Conservation (phyloP, 2,113 vertebrate species). For the Prinia subflava region DNA sequence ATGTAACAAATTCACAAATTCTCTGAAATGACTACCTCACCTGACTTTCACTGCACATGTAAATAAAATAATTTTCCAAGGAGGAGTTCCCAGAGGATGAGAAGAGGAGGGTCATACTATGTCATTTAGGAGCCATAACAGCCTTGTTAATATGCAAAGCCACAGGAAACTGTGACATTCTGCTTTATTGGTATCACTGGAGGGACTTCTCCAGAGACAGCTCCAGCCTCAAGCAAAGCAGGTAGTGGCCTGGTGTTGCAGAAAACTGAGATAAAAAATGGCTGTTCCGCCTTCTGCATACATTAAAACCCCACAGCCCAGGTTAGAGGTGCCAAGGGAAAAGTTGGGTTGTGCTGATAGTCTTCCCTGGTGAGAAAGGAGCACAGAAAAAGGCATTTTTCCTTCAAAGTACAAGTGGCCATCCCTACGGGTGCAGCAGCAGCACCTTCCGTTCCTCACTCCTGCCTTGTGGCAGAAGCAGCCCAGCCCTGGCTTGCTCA, state of each 20-base stretch:
- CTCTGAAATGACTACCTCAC: neutral
- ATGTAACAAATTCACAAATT: neutral
- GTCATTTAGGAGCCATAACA: neutral
- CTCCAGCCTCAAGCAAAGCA: neutral
- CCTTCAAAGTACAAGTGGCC: rapidly evolving
- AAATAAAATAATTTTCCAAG: neutral
- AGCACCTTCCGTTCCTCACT: neutral
- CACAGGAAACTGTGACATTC: neutral
- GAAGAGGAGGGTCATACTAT: neutral
- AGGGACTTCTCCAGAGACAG: neutral
- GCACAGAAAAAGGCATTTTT: neutral
- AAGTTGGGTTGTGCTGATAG: neutral
- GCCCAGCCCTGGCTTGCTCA: neutral
- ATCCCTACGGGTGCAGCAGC: neutral
- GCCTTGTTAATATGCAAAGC: constrained; percentile 2
- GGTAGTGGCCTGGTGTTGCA: neutral
- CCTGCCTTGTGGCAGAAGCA: neutral
- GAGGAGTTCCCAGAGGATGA: neutral
- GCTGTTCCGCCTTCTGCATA: neutral
- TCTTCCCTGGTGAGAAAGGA: neutral
- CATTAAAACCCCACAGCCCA: neutral
- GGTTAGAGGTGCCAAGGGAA: neutral
- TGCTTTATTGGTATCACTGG: neutral
- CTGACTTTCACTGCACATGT: neutral
- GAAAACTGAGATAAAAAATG: neutral